Evolutionary conservation across 2,113 vertebrate species (phyloP).

Genomic region (Pica pica): DNA sequence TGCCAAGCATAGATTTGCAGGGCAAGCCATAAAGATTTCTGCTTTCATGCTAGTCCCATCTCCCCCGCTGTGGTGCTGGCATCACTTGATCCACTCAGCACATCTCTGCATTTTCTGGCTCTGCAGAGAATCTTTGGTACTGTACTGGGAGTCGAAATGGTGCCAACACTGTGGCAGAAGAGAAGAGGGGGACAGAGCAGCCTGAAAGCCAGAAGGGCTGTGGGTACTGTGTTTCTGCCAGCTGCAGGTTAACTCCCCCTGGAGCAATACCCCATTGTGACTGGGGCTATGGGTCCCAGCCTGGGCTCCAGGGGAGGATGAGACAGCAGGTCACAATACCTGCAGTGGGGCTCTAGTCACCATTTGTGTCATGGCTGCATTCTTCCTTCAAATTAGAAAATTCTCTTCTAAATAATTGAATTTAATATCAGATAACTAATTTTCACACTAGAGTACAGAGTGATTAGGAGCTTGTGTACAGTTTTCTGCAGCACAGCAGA

Average conservation of each 20-base stretch:
- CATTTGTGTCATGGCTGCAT: not conserved
- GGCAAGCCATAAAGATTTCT: not conserved
- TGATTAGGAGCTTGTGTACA: not conserved
- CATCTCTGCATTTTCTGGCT: not conserved
- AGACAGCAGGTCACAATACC: not conserved
- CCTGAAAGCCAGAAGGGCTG: not conserved
- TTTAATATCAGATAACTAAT: not conserved
- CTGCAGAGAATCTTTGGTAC: not conserved
- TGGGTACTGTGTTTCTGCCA: not conserved
- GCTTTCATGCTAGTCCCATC: not conserved
- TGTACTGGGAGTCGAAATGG: not conserved
- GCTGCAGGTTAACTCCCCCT: not conserved
- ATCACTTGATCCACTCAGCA: not conserved
- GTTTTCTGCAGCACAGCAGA: not conserved
- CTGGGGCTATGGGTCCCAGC: not conserved
- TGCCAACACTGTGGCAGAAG: not conserved
- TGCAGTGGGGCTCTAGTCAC: not conserved
- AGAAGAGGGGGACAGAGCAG: not conserved
- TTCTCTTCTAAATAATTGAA: not conserved
- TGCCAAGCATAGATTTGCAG: not conserved
- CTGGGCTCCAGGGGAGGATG: rapidly evolving
- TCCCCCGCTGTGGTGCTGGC: not conserved
- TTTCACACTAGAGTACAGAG: not conserved
- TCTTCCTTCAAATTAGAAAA: not conserved
- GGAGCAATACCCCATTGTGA: not conserved